Percentiles rank a stretch among this genome's conserved stretches.
These are phyloP conservation scores for Holcopasites calliopsidis DNA, from an alignment of 1,140 invertebrate species.

Conservation along the genomic window DNA sequence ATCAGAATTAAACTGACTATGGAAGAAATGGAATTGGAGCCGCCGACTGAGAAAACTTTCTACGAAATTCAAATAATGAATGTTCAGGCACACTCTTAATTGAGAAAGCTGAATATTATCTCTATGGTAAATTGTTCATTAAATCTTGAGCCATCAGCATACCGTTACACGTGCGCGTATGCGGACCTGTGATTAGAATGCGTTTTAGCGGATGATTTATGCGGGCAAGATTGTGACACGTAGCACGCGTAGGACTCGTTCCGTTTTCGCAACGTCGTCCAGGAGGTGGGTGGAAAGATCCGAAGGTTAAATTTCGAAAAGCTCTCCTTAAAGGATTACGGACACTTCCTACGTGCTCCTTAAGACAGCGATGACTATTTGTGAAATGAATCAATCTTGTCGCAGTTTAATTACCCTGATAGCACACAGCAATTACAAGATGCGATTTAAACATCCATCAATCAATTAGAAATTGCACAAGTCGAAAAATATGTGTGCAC, in stretches of 20 bases:
- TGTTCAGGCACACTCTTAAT: neutral
- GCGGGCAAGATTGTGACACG: conserved; percentile 42
- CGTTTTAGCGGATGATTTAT: conserved; percentile 32
- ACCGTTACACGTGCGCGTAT: neutral
- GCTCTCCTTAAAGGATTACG: neutral
- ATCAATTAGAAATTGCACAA: too few relatives aligned
- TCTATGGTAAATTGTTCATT: too few relatives aligned
- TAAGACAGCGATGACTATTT: neutral
- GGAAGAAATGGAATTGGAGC: too few relatives aligned
- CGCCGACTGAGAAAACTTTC: too few relatives aligned
- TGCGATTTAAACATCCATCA: too few relatives aligned
- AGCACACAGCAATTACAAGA: neutral
- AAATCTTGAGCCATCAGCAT: conserved; percentile 5
- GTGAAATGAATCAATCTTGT: neutral
- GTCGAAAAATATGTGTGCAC: too few relatives aligned
- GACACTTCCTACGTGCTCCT: neutral
- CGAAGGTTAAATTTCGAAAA: conserved; percentile 49
- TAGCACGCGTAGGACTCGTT: conserved; percentile 50
- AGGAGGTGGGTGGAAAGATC: conserved; percentile 29
- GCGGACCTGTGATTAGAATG: conserved; percentile 21
- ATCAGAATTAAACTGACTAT: too few relatives aligned
- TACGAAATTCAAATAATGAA: too few relatives aligned
- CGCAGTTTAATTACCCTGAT: neutral
- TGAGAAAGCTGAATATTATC: neutral
- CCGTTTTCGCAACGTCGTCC: conserved; percentile 43